Evolutionary conservation across 2,888 invertebrate species (phyloP).

Genomic region (Agonopterix subpropinquella): DNA sequence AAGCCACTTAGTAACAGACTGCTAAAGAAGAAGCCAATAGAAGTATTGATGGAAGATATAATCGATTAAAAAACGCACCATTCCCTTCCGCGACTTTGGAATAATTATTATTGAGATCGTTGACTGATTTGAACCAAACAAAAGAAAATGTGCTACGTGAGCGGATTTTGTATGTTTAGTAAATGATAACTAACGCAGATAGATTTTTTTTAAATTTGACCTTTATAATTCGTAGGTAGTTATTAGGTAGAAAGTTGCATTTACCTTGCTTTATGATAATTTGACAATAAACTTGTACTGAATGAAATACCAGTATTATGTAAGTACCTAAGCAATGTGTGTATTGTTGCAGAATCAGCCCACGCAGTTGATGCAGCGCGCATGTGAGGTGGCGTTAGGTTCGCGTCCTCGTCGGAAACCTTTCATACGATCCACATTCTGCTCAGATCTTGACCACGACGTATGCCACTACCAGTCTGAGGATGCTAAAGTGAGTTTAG

Average conservation of each 20-base stretch:
- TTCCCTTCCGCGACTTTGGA: background rate
- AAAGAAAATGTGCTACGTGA: too few species aligned
- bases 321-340: background rate
- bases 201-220: too few species aligned
- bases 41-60: conserved; percentile 49
- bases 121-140: too few species aligned
- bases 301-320: background rate
- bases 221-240: too few species aligned
- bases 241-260: too few species aligned
- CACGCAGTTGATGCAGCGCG: conserved; percentile 52
- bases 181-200: too few species aligned
- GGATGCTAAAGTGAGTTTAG: too few species aligned
- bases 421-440: conserved; percentile 31
- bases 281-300: background rate
- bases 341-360: conserved; percentile 52
- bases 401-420: conserved; percentile 40
- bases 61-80: conserved; percentile 16
- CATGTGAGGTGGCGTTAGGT: conserved; percentile 57
- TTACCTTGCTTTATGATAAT: too few species aligned
- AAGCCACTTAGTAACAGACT: conserved; percentile 23
- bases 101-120: too few species aligned
- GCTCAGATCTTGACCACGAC: too few species aligned
- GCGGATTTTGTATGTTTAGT: too few species aligned
- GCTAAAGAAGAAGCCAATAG: conserved; percentile 45
- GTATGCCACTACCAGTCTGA: too few species aligned